Evolutionary conservation across 2,888 invertebrate genomes (phyloP).

Genomic region (Epinotia nisella): DNA sequence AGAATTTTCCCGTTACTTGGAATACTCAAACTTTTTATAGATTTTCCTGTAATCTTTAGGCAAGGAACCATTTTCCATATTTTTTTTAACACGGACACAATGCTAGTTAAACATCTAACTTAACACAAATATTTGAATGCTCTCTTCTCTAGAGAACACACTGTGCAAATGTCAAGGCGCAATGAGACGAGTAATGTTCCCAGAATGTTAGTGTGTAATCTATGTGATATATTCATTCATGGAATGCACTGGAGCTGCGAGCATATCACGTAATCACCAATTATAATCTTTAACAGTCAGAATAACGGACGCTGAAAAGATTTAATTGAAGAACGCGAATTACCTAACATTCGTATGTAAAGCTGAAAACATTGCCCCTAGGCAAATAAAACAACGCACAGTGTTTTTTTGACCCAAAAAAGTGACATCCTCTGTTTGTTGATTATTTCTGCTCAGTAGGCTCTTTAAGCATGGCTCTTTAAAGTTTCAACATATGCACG

Average conservation of each 20-base stretch:
- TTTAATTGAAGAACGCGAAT: neutral
- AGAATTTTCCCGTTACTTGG: too few species aligned
- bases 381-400: neutral
- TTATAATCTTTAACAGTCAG: neutral
- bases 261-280: conserved; percentile 30
- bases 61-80: too few species aligned
- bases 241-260: conserved; percentile 52
- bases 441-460: too few species aligned
- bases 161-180: conserved; percentile 31
- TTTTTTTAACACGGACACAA: neutral
- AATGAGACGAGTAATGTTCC: conserved; percentile 51
- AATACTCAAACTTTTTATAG: too few species aligned
- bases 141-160: conserved; percentile 13
- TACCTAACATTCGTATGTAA: neutral
- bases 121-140: neutral
- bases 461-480: too few species aligned
- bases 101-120: neutral
- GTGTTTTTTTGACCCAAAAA: too few species aligned
- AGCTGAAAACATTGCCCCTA: conserved; percentile 2
- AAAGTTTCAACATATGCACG: too few species aligned
- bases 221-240: conserved; percentile 48
- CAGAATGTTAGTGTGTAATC: conserved; percentile 52
- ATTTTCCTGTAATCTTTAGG: too few species aligned
- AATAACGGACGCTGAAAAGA: neutral
- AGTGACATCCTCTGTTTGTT: too few species aligned